Percentiles rank a stretch among this genome's conserved stretches.
Conservation (phyloP, 2,888 invertebrate species). For the Sussaba pulchella region DNA sequence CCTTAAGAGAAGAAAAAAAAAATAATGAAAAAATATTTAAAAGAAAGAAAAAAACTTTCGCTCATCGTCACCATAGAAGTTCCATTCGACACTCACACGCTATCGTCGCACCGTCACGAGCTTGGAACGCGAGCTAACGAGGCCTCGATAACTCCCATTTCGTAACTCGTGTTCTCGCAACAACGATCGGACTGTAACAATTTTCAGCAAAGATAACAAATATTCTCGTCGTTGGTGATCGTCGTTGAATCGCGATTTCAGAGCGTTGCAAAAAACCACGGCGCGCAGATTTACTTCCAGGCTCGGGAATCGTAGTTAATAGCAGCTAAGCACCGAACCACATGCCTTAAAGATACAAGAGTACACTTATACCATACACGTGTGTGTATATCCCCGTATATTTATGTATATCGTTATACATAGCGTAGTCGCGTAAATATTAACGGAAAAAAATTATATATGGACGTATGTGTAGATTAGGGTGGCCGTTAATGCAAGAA, state of each 20-base stretch:
- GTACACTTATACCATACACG: slow-evolving; percentile 65
- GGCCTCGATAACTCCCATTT: slow-evolving; percentile 1
- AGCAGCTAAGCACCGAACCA: slow-evolving; percentile 76
- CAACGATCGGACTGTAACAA: neutral
- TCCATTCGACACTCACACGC: slow-evolving; percentile 49
- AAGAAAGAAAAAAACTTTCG: too few species aligned
- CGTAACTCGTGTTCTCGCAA: slow-evolving; percentile 16
- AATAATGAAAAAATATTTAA: too few species aligned
- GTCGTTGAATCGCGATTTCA: too few species aligned
- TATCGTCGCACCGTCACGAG: slow-evolving; percentile 58
- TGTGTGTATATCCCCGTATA: slow-evolving; percentile 59
- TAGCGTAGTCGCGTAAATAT: slow-evolving; percentile 47
- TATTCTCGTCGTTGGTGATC: too few species aligned
- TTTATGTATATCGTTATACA: slow-evolving; percentile 62
- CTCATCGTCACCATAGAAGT: slow-evolving; percentile 41
- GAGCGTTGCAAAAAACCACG: too few species aligned
- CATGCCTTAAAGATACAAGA: slow-evolving; percentile 74
- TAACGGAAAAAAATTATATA: slow-evolving; percentile 17
- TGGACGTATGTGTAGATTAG: too few species aligned
- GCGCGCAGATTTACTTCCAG: slow-evolving; percentile 62
- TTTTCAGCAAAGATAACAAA: too few species aligned
- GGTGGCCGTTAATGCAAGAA: too few species aligned
- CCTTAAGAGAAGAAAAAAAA: too few species aligned
- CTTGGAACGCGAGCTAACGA: slow-evolving; percentile 52
- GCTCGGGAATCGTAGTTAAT: slow-evolving; percentile 68